Base-by-base conservation (phyloP, 92 coral and sea anemone species). In the Heteractis magnifica region DNA sequence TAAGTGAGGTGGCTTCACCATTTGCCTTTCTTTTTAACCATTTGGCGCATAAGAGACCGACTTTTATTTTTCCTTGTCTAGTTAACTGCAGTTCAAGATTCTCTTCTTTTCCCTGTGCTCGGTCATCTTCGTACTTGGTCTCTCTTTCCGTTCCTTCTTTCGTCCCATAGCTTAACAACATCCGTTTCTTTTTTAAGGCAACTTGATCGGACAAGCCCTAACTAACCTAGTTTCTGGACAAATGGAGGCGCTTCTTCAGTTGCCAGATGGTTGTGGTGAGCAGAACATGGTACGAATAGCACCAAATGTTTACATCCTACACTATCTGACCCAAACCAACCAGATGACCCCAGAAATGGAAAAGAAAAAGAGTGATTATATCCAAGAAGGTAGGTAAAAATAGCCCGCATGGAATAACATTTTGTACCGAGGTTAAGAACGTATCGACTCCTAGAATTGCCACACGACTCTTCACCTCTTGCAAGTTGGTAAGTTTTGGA, bases 221-320 rank as follows among this genome's bases (percentile, higher is more conserved):
- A 81, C 88, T 56, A 90, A 90, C 11, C 77, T 93, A 52, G 52
- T 56, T 11, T 75, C 73, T 12, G 73, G 73, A 26, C 12, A 72
- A 34, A 76, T 92, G 59, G 98, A 85, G 11, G 76, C 77, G 19
- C 82, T 95, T n/a, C 88, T 95, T 19, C 88, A 89, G 77, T 79
- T 95, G 79, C 98, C 98, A 4, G 77, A 71, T 70, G 98, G 98
- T 4, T 95, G 98, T 81, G 98, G 98, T 12, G 98, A 95, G 78
- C 98, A 95, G 84, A 95, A 95, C 87, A 95, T 95, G 98, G 92
- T 94, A 8, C 92, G 92, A 78, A 94, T 95, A 88, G 98, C 98
- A 20, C 98, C 98, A 4, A 90, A 94, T 65, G 94, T 95, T 76
- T 95, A 87, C 85, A 89, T 93, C 84, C 88, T 93, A 94, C 92